Conservation (phyloP, 2,888 invertebrate genomes). For the Oscheius sp. region DNA sequence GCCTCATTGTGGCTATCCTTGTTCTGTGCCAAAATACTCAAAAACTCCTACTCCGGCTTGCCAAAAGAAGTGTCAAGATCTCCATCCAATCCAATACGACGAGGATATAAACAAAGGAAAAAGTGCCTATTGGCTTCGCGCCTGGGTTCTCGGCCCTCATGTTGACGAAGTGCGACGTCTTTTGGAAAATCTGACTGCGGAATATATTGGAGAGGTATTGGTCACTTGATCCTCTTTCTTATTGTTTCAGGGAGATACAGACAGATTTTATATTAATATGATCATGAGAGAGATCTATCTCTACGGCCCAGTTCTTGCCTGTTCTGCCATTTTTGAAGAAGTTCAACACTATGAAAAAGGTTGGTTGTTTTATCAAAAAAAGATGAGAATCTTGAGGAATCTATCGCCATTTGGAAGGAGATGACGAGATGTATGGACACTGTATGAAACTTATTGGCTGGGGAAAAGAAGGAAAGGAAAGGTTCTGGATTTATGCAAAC, state of each 20-base stretch:
- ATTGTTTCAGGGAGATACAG: not conserved
- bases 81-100: not conserved
- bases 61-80: not conserved
- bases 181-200: not conserved
- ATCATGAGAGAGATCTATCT: conserved; percentile 52
- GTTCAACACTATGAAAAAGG: conserved; percentile 56
- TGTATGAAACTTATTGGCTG: conserved; percentile 57
- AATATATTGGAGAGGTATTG: not conserved
- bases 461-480: conserved; percentile 46
- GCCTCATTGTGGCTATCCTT: conserved; percentile 31
- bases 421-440: conserved; percentile 53
- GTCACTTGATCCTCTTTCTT: no score
- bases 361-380: no score
- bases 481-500: conserved; percentile 51
- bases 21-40: conserved; percentile 20
- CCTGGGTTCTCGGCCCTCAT: conserved; percentile 22
- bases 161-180: not conserved
- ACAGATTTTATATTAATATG: not conserved
- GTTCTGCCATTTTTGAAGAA: conserved; percentile 57
- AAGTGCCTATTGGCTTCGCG: conserved; percentile 28
- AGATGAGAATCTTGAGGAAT: conserved; percentile 42
- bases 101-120: conserved; percentile 17
- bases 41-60: conserved; percentile 15
- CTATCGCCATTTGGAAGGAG: conserved; percentile 36
- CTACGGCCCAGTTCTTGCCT: conserved; percentile 56